These are phyloP conservation scores for Zeugodacus cucurbitae DNA, from an alignment of 1,140 invertebrate genomes.

Conservation along the genomic window DNA sequence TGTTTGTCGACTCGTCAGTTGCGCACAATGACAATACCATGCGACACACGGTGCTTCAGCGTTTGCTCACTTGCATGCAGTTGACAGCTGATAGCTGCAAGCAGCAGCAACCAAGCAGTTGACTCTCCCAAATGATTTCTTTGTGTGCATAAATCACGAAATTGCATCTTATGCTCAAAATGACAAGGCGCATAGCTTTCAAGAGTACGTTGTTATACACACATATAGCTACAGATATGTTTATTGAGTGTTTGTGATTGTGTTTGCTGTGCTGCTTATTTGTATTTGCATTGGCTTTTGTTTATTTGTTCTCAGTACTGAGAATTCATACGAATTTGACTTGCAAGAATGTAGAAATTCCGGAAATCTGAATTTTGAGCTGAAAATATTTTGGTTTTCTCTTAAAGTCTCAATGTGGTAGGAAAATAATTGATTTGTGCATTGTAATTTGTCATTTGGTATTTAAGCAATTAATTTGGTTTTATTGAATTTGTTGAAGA, in stretches of 20 bases:
- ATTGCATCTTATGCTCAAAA: background rate
- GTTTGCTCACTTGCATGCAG: background rate
- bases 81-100: background rate
- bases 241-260: background rate
- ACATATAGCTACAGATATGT: too few species aligned
- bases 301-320: background rate
- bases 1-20: background rate
- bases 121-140: constrained; percentile 17
- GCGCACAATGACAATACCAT: background rate
- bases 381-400: too few species aligned
- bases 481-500: too few species aligned
- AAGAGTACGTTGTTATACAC: too few species aligned
- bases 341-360: background rate
- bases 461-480: too few species aligned
- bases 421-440: too few species aligned
- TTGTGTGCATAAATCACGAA: constrained; percentile 7
- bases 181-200: background rate
- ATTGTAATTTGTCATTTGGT: too few species aligned
- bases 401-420: too few species aligned
- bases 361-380: background rate
- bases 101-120: background rate
- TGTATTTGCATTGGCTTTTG: background rate
- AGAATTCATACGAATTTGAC: background rate
- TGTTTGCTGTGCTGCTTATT: background rate
- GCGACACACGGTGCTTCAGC: background rate